Percentiles rank a stretch among this genome's conserved stretches.
Conservation (phyloP, 2,797 vertebrate species). For the Phataginus tetradactyla region DNA sequence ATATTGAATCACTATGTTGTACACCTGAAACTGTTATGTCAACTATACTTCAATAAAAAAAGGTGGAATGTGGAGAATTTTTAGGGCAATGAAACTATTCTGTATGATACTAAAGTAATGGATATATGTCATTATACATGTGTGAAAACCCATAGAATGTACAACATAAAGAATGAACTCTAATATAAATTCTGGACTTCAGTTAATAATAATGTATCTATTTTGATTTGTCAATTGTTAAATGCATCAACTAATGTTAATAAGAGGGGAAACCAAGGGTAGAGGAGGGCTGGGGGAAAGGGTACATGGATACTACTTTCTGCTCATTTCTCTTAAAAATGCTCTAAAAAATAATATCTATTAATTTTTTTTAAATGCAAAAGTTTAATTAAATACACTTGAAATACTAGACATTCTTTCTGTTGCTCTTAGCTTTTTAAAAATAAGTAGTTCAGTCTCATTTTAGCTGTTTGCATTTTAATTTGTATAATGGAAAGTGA, state of each 20-base stretch:
- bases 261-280: background rate
- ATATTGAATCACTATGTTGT: too few species aligned
- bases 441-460: background rate
- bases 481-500: background rate
- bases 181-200: background rate
- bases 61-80: background rate
- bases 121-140: background rate
- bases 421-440: background rate
- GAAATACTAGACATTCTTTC: slow-evolving; percentile 11
- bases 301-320: background rate
- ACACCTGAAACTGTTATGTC: too few species aligned
- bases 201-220: slow-evolving; percentile 19
- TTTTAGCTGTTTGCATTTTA: slow-evolving; percentile 39
- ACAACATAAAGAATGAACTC: background rate
- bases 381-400: background rate
- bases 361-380: background rate
- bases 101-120: background rate
- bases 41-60: too few species aligned
- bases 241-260: background rate
- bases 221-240: background rate
- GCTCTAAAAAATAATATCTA: background rate
- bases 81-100: slow-evolving; percentile 8
- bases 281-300: background rate
- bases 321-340: slow-evolving; percentile 36
- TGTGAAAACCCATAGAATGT: background rate